Evolutionary conservation across 2,113 vertebrate species (phyloP), one percentile per base, ranked within the genome.

Genomic region (human): DNA sequence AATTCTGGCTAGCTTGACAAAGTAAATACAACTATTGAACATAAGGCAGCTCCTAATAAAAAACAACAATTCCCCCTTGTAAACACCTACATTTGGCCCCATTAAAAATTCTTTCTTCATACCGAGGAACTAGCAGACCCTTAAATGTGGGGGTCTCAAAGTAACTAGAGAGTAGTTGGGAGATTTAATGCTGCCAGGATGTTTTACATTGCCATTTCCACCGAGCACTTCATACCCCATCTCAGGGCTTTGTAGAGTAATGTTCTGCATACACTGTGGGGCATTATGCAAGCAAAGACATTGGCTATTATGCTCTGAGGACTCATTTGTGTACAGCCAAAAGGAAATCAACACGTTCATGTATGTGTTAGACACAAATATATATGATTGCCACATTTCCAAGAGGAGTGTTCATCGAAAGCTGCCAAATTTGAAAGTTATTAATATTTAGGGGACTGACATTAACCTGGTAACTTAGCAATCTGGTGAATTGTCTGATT

Each of bases 1-100:
- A 64, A 96, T 98, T 98, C 98, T 98, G 98, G 97, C 93, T 95
- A 98, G 97, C 98, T 97, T 98, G 93, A 96, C 98, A 98, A 98
- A 97, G 98, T 98, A 98, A 98, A 98, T 89, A 98, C 96, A 97
- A 97, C 97, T 97, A 76, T 97, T 55, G 94, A 98, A 96, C 89
- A 81, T 92, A 93, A 97, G 87, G 95, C 98, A 98, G 72, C 92
- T 98, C 98, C 97, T 83, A n/a, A 97, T 96, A 68, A 97, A 95
- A 97, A 98, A 93, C 95, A 97, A 95, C 90, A 97, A 84, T 96
- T 70, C 90, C 61, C 84, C 95, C 84, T 97, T 98, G 93, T 97
- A 97, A 97, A 96, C 91, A 96, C 98, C 97, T 98, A 72, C 86
- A 89, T 98, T 98, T 98, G 97, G 89, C 93, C 95, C 97, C 98